These are phyloP conservation scores for Liodrosophila aerea DNA, from an alignment of 2,888 invertebrate genomes.

Conservation along the genomic window DNA sequence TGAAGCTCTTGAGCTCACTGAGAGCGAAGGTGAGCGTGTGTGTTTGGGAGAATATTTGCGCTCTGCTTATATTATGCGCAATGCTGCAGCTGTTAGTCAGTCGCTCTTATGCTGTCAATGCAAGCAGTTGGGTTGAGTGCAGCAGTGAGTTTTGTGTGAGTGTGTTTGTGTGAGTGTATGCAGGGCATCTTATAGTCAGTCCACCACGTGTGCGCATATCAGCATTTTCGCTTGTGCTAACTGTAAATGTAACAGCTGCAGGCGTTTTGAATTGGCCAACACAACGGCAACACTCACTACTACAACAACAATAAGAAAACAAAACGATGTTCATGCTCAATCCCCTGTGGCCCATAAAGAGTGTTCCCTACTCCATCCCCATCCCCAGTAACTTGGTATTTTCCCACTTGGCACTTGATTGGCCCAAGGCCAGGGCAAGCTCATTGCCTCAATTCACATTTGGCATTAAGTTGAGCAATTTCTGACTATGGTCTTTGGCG, in stretches of 20 bases:
- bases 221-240: conserved; percentile 8
- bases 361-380: conserved; percentile 13
- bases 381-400: not conserved
- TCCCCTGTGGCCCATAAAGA: conserved; percentile 66
- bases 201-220: too few species aligned
- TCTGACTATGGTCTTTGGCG: too few species aligned
- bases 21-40: too few species aligned
- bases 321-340: conserved; percentile 30
- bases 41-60: too few species aligned
- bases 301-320: conserved; percentile 13
- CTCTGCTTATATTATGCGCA: too few species aligned
- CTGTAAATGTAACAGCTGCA: conserved; percentile 68
- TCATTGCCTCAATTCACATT: conserved; percentile 30
- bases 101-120: too few species aligned
- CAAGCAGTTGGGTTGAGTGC: too few species aligned
- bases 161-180: too few species aligned
- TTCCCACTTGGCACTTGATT: conserved; percentile 23
- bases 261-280: conserved; percentile 60
- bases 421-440: conserved; percentile 54
- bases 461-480: conserved; percentile 5
- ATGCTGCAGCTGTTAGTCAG: too few species aligned
- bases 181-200: too few species aligned
- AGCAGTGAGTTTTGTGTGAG: too few species aligned
- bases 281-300: conserved; percentile 2
- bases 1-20: too few species aligned